These are phyloP conservation scores for Neodiprion fabricii DNA, from an alignment of 1,140 invertebrate genomes.

Conservation along the genomic window DNA sequence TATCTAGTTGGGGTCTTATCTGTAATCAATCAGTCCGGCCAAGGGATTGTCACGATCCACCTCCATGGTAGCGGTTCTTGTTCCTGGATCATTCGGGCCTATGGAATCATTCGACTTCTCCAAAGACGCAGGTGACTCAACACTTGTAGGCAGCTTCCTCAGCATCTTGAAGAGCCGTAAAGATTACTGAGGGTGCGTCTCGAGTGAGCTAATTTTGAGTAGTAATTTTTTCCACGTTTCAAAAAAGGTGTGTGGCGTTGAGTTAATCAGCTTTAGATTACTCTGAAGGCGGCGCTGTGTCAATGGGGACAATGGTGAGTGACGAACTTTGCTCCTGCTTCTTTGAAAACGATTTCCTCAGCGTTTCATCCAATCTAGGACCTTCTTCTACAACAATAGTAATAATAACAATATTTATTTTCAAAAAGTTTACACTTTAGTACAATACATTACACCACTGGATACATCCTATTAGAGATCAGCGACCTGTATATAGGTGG, in stretches of 20 bases:
- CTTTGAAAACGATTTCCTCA: too few species aligned
- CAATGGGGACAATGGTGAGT: background rate
- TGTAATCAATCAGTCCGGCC: too few species aligned
- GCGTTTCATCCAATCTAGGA: too few species aligned
- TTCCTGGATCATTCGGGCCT: background rate
- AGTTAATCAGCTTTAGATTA: slow-evolving; percentile 32
- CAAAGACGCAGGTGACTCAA: slow-evolving; percentile 29
- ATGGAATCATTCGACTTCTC: slow-evolving; percentile 26
- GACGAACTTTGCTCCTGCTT: too few species aligned
- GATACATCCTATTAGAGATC: too few species aligned
- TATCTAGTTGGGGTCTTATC: too few species aligned
- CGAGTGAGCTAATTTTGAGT: slow-evolving; percentile 39
- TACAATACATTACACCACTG: too few species aligned
- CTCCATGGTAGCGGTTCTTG: background rate
- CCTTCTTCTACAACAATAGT: too few species aligned
- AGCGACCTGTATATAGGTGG: too few species aligned
- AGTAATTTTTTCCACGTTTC: slow-evolving; percentile 42
- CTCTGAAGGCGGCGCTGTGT: slow-evolving; percentile 37
- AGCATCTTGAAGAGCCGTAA: slow-evolving; percentile 32
- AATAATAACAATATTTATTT: too few species aligned
- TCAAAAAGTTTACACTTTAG: too few species aligned
- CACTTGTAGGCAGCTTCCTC: slow-evolving; percentile 33
- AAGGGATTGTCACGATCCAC: background rate
- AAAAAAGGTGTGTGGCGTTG: slow-evolving; percentile 37
- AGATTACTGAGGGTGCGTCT: slow-evolving; percentile 30